Base-by-base conservation (phyloP, 1,140 invertebrate genomes). In the Ruditapes philippinarum region DNA sequence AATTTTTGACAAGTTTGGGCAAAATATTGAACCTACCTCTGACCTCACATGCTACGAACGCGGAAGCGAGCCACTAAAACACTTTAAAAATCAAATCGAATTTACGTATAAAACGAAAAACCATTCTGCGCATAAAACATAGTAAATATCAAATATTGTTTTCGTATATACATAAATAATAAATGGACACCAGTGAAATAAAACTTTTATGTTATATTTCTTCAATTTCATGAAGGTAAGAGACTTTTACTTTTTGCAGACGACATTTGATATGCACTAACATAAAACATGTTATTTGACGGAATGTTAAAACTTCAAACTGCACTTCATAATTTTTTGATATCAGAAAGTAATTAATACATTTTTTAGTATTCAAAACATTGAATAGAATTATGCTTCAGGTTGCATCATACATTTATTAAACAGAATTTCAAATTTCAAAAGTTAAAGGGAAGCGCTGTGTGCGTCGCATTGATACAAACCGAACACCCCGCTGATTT, bases 381-480 rank as follows among this genome's bases (percentile, higher is more conserved):
- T 4, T 62, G 19, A 62, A 62, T 62, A 62, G 57, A 62, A 62
- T 62, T 14, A 31, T 40, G 33, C 38, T 70, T 7, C 33, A 70
- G 7, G 38, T 70, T 70, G 65, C 65, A 70, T 70, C 65, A 70
- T 28, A 9, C 33, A 70, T 70, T 70, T 38, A 14, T 28, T 17
- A 22, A 70, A 31, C 36, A 25, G n/a, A 28, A 4, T 62, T 62
- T 62, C 1, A 57, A 57, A n/a, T 70, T 70, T 38, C 65, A 70
- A 70, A n/a, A n/a, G n/a, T 38, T 36, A 7, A 9, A 19, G 17
- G 1, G 31, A 36, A 70, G 28, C 65, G 65, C 36, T 70, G 65
- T 70, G 65, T 70, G 65, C 65, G 65, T 38, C 38, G 1, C 38
- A 70, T 70, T 70, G 33, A 70, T 1, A n/a, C n/a, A n/a, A n/a